A percentile compares a stretch with the other conserved stretches of the same genome.
These are phyloP conservation scores for Hippopotamyrus pictus DNA, from an alignment of 2,797 vertebrate species.

Conservation along the genomic window DNA sequence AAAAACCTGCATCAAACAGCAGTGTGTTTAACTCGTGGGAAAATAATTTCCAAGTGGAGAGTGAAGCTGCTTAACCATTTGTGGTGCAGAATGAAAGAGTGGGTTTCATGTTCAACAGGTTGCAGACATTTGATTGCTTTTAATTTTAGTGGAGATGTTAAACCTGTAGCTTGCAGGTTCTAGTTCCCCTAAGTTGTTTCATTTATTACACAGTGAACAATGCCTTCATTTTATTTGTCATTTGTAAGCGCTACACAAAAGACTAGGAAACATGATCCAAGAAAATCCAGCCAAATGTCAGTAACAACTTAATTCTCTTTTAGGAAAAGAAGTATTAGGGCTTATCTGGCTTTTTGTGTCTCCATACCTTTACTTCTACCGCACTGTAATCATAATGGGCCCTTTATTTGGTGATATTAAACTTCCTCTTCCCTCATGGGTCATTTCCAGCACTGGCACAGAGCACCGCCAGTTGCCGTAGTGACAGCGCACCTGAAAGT, in stretches of 20 bases:
- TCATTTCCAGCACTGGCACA: constrained; percentile 68
- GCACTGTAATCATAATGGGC: constrained; percentile 67
- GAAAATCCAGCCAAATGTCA: background rate
- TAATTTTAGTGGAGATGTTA: background rate
- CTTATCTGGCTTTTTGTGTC: background rate
- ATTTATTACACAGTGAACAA: background rate
- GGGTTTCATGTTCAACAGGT: background rate
- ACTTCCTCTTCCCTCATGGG: constrained; percentile 56
- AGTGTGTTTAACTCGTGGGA: background rate
- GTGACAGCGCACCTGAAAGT: constrained; percentile 74
- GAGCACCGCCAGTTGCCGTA: constrained; percentile 64
- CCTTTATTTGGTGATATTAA: constrained; percentile 78
- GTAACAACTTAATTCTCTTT: background rate
- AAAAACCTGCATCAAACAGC: background rate
- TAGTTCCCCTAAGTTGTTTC: background rate
- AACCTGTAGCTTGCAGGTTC: background rate
- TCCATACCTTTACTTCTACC: constrained; percentile 24
- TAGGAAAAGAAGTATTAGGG: background rate
- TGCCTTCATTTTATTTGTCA: background rate
- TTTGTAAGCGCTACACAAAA: background rate
- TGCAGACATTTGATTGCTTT: background rate
- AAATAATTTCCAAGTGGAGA: background rate
- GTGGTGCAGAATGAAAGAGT: background rate
- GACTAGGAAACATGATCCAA: background rate
- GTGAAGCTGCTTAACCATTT: background rate